A percentile compares a stretch with the other conserved stretches of the same genome.
These are phyloP conservation scores for Pterocles gutturalis DNA, from an alignment of 2,113 vertebrate genomes.

Conservation along the genomic window DNA sequence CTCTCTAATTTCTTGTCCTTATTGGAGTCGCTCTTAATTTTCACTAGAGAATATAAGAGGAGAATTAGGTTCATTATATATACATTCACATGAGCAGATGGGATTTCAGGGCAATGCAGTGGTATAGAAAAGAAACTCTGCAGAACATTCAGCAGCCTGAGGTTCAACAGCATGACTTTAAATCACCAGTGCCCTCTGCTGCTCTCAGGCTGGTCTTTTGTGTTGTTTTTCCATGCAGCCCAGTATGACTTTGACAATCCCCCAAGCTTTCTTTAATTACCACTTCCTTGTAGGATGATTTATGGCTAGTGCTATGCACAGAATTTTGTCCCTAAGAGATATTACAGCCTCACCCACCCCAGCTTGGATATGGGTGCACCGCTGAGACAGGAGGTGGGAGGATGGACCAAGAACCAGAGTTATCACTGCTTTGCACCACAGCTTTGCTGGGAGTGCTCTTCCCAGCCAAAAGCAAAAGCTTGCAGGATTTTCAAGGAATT, in stretches of 20 bases:
- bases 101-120: neutral
- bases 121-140: neutral
- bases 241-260: neutral
- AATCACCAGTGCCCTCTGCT: slow-evolving; percentile 63
- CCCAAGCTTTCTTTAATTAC: neutral
- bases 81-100: neutral
- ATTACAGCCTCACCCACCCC: neutral
- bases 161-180: neutral
- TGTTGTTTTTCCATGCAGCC: neutral
- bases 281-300: neutral
- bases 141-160: neutral
- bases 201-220: neutral
- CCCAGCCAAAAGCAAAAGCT: neutral
- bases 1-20: neutral
- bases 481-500: neutral
- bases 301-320: neutral
- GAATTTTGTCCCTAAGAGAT: neutral
- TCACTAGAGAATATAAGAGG: neutral
- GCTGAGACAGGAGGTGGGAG: neutral
- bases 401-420: neutral
- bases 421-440: neutral
- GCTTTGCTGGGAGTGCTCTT: neutral
- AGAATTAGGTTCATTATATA: neutral
- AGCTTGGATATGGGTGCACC: rapidly evolving
- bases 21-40: neutral